Evolutionary conservation across 2,888 invertebrate genomes (phyloP).

Genomic region (Oegoconia quadripuncta): DNA sequence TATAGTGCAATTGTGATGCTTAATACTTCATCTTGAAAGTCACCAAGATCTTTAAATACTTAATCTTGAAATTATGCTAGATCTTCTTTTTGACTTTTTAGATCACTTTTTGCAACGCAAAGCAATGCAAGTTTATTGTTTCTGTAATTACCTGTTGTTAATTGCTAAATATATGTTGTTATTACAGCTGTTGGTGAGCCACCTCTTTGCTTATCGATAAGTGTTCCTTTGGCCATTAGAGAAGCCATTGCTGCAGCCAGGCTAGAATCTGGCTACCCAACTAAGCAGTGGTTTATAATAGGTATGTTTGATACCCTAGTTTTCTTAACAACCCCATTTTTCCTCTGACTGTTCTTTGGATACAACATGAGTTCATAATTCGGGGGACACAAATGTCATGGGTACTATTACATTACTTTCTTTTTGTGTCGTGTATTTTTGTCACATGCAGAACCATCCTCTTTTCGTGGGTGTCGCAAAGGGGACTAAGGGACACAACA

Average conservation of each 20-base stretch:
- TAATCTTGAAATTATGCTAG: too few relatives aligned
- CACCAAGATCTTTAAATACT: too few relatives aligned
- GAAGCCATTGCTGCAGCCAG: conserved; percentile 81
- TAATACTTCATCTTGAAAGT: too few relatives aligned
- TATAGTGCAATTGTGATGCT: too few relatives aligned
- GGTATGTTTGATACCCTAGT: conserved; percentile 50
- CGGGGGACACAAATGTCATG: too few relatives aligned
- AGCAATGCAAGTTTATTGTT: conserved; percentile 11
- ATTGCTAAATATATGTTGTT: background rate
- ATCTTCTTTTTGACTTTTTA: too few relatives aligned
- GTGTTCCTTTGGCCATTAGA: conserved; percentile 79
- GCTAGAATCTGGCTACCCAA: conserved; percentile 73
- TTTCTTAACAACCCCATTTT: background rate
- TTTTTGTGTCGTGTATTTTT: too few relatives aligned
- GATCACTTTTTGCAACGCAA: conserved; percentile 5
- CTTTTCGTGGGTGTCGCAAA: too few relatives aligned
- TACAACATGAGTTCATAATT: background rate
- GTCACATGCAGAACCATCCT: too few relatives aligned
- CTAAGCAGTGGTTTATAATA: conserved; percentile 75
- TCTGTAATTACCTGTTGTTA: background rate
- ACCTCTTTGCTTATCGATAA: conserved; percentile 61
- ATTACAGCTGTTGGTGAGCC: conserved; percentile 72
- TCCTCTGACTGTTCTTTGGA: background rate
- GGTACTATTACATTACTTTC: background rate
- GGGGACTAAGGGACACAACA: too few relatives aligned